These are phyloP conservation scores for Atta texana DNA, from an alignment of 1,140 invertebrate species.

Conservation along the genomic window DNA sequence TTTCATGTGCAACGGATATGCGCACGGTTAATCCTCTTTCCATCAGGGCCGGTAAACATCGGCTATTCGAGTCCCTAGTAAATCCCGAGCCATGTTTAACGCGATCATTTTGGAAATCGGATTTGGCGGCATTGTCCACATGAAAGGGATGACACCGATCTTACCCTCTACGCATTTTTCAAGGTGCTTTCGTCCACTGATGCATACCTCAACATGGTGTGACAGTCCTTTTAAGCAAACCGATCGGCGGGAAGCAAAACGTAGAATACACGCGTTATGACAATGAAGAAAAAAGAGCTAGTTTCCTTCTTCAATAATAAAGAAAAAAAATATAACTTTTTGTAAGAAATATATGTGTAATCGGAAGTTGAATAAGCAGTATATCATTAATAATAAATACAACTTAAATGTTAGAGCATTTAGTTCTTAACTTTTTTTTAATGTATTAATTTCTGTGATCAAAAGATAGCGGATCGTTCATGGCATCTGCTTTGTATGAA, in stretches of 20 bases:
- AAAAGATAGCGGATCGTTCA: conserved; percentile 19
- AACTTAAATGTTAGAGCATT: background rate
- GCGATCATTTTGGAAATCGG: conserved; percentile 82
- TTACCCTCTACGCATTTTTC: conserved; percentile 47
- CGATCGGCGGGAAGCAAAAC: conserved; percentile 1
- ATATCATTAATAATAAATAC: background rate
- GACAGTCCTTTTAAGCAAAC: conserved; percentile 56
- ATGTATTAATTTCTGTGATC: background rate
- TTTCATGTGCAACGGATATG: conserved; percentile 63
- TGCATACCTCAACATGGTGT: conserved; percentile 76
- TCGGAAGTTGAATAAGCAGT: background rate
- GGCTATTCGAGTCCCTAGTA: conserved; percentile 68
- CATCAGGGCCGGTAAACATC: conserved; percentile 78
- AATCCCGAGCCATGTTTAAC: conserved; percentile 80
- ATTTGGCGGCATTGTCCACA: conserved; percentile 78
- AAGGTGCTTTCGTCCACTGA: conserved; percentile 77
- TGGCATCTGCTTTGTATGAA: conserved; percentile 4
- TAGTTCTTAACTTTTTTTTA: background rate
- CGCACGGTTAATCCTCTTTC: conserved; percentile 76
- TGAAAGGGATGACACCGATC: conserved; percentile 79
- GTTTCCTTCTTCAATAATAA: background rate
- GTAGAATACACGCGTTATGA: background rate
- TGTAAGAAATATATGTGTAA: too few relatives aligned
- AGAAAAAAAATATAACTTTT: background rate
- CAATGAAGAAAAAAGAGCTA: background rate